Base-by-base conservation (phyloP, 2,113 vertebrate species). In the Nanorana parkeri region DNA sequence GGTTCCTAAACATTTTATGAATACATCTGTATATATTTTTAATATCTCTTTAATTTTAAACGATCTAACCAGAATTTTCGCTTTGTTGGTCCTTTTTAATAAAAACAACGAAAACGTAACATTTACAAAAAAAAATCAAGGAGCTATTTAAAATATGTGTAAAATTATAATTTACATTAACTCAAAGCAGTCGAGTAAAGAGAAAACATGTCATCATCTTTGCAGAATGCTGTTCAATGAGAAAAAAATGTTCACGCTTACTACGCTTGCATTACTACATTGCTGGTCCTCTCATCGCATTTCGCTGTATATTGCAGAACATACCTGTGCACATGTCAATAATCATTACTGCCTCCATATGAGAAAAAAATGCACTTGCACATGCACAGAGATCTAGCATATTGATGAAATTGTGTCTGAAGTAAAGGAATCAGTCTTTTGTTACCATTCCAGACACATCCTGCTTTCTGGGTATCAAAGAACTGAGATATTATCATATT, bases 221-320 rank as follows among this genome's bases (percentile, higher is more conserved):
- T 92, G 92, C 93, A 95, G 91, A 91, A 95, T 95, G 93, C 92
- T 90, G 88, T 93, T 94, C 93, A 94, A 94, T 95, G 91, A 89
- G 83, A 88, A 89, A 91, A 91, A n/a, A 89, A 91, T 94, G 94
- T 91, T 93, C 89, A 91, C 90, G 89, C 91, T 89, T 90, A 92
- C 88, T 89, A 92, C 93, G 93, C 95, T 93, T 91, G 92, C 93
- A 90, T 93, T 93, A 90, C 92, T 90, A 93, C 88, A 92, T 88
- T 88, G 77, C 89, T 87, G 90, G 65, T 91, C 86, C 90, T 89
- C 88, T 91, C 88, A 90, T 92, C 91, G 84, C 91, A 90, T 93
- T 90, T 91, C 90, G 85, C 81, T 72, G 87, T 90, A 87, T 91
- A 91, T 71, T 90, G 89, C 86, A 91, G 87, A 91, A 92, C 90